phyloP scores from a whole-genome alignment of 2,113 vertebrate genomes.

The Machaerirhynchus nigripectus region DNA sequence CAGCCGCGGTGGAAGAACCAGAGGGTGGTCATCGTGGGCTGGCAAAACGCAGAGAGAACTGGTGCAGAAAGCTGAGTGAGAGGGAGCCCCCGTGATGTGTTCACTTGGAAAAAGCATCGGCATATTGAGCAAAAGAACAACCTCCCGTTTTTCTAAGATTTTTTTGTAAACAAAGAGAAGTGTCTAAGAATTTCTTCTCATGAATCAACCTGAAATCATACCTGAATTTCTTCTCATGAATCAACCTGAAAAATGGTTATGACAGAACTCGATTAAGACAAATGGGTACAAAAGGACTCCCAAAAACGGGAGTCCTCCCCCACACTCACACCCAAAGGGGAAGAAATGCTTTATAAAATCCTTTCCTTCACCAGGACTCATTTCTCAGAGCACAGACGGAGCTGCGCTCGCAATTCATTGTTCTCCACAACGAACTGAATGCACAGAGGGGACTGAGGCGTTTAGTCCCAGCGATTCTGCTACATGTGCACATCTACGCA shows the following conservation, averaged over 20 bases:
- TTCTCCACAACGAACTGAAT: background rate
- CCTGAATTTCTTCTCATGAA: background rate
- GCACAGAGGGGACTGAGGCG: accelerated
- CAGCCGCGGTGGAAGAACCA: background rate
- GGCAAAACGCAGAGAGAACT: background rate
- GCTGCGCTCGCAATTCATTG: background rate
- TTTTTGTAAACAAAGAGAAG: background rate
- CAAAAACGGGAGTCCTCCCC: background rate
- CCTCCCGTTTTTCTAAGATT: background rate
- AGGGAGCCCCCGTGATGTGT: accelerated
- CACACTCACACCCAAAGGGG: too few species aligned
- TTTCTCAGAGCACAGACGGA: background rate
- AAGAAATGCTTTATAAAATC: background rate
- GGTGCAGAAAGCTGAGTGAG: background rate
- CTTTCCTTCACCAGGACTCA: background rate
- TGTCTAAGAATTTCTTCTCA: background rate
- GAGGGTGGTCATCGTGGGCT: accelerated
- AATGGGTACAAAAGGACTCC: background rate
- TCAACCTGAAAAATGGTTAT: background rate
- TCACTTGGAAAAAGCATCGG: background rate
- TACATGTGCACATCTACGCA: accelerated
- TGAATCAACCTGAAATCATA: background rate
- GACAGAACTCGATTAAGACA: background rate
- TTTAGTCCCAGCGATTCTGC: background rate
- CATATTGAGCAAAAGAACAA: background rate